Conservation (phyloP, 2,797 vertebrate species). For the Myotis pilosus region DNA sequence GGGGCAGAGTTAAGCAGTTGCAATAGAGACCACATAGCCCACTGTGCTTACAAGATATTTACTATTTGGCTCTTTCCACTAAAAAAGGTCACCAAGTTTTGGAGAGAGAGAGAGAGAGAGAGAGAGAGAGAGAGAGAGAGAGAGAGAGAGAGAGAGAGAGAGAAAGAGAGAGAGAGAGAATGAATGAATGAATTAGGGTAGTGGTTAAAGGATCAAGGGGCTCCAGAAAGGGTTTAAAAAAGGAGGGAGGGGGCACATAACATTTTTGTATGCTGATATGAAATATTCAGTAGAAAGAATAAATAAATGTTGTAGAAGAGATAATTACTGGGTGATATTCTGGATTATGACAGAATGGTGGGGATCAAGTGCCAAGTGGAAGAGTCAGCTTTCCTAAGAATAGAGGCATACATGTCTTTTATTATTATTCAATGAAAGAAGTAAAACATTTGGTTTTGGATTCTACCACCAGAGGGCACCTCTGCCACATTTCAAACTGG, state of each 20-base stretch:
- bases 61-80: background rate
- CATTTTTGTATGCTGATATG: background rate
- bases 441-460: background rate
- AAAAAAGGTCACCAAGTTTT: background rate
- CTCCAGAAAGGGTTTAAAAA: background rate
- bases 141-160: background rate
- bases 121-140: background rate
- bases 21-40: background rate
- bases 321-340: background rate
- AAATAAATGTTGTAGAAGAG: background rate
- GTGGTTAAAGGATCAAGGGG: background rate
- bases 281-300: background rate
- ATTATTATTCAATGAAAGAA: background rate
- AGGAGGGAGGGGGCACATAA: background rate
- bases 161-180: background rate
- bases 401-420: background rate
- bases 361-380: background rate
- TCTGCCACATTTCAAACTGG: background rate
- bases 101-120: background rate
- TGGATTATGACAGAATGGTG: background rate
- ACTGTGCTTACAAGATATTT: background rate
- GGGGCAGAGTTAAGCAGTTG: background rate
- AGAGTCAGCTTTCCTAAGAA: background rate
- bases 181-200: background rate
- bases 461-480: conserved; percentile 58